These are phyloP conservation scores for Notoglanidium macrostoma DNA, from an alignment of 2,797 vertebrate genomes.

Conservation along the genomic window DNA sequence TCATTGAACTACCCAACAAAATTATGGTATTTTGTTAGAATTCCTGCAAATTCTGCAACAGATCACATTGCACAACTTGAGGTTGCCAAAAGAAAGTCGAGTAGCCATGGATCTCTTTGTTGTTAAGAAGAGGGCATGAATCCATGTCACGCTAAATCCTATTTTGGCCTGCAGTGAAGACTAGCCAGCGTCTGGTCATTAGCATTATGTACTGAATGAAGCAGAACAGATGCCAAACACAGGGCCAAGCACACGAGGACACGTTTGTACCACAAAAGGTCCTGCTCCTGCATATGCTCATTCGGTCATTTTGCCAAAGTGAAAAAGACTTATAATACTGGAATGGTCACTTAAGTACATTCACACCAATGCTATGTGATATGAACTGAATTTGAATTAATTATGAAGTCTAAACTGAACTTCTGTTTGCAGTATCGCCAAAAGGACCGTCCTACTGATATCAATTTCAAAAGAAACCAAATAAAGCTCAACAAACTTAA, in stretches of 20 bases:
- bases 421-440: background rate
- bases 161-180: constrained; percentile 57
- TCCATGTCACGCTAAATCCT: constrained; percentile 58
- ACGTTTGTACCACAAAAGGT: background rate
- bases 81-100: constrained; percentile 54
- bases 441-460: background rate
- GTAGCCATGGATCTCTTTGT: constrained; percentile 50
- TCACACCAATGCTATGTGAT: background rate
- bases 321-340: constrained; percentile 45
- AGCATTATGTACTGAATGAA: constrained; percentile 43
- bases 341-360: constrained; percentile 61
- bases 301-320: constrained; percentile 28
- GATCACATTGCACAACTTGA: constrained; percentile 24
- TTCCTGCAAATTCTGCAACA: constrained; percentile 12
- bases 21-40: background rate
- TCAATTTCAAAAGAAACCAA: background rate
- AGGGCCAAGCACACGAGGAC: constrained; percentile 43
- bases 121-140: constrained; percentile 48
- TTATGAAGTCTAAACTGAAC: constrained; percentile 33
- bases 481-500: background rate
- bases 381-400: background rate
- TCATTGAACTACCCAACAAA: background rate
- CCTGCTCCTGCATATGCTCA: constrained; percentile 22
- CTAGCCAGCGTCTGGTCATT: constrained; percentile 48
- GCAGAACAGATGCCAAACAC: constrained; percentile 44